These are phyloP conservation scores for Cylindroiulus punctatus DNA, from an alignment of 2,888 invertebrate genomes.

Conservation along the genomic window DNA sequence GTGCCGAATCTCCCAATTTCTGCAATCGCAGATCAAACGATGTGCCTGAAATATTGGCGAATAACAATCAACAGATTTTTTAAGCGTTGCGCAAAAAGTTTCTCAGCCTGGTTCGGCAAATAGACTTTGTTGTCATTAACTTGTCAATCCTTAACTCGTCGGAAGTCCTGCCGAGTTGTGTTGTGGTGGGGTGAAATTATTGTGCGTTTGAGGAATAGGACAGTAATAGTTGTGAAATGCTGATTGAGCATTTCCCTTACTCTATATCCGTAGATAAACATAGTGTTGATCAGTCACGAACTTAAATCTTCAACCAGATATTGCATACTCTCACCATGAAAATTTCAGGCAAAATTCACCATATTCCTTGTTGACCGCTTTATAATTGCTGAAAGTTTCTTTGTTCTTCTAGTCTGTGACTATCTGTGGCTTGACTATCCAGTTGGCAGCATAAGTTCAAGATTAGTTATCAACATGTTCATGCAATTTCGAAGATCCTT, in stretches of 20 bases:
- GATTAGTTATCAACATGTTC: neutral
- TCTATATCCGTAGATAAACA: neutral
- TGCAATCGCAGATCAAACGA: constrained; percentile 10
- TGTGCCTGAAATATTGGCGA: constrained; percentile 38
- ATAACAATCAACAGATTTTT: constrained; percentile 31
- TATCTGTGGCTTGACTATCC: neutral
- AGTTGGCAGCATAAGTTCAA: neutral
- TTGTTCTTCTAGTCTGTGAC: constrained; percentile 6
- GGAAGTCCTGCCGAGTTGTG: neutral
- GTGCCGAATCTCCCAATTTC: neutral
- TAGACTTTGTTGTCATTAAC: neutral
- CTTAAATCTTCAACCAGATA: neutral
- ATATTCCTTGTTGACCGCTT: neutral
- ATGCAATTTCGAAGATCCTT: neutral
- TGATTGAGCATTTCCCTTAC: constrained; percentile 8
- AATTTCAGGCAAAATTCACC: neutral
- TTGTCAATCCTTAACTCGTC: neutral
- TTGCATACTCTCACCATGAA: neutral
- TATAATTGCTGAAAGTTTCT: neutral
- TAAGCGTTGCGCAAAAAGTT: constrained; percentile 20
- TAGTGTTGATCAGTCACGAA: neutral
- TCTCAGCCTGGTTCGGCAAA: constrained; percentile 38
- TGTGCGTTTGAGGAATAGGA: neutral
- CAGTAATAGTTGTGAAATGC: constrained; percentile 20
- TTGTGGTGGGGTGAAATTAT: neutral